Conservation (phyloP, 1,140 invertebrate species). For the Prorops nasuta region DNA sequence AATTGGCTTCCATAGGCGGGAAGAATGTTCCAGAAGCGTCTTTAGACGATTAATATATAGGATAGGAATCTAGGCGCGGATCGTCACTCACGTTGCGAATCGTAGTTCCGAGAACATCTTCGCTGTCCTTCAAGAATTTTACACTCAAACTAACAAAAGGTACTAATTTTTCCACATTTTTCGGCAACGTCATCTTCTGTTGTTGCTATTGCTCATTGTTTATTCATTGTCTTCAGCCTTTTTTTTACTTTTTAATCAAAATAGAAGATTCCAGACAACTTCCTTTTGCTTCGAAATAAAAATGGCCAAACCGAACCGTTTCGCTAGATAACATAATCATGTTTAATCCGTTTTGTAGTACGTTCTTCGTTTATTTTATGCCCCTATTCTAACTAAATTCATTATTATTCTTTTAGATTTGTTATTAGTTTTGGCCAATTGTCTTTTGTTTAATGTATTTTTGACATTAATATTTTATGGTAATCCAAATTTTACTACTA, state of each 20-base stretch:
- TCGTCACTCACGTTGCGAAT: constrained; percentile 55
- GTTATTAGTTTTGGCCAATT: too few relatives aligned
- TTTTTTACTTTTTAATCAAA: background rate
- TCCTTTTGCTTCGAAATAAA: constrained; percentile 16
- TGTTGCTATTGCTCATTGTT: too few relatives aligned
- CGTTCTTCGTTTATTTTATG: background rate
- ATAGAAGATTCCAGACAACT: background rate
- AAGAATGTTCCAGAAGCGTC: constrained; percentile 52
- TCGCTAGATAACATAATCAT: background rate
- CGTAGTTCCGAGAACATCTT: constrained; percentile 46
- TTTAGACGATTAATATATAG: constrained; percentile 36
- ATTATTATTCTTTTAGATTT: background rate
- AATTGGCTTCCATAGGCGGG: background rate
- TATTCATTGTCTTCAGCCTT: background rate
- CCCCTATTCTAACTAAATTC: background rate
- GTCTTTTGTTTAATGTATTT: too few relatives aligned
- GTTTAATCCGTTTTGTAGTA: background rate
- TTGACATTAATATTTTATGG: too few relatives aligned
- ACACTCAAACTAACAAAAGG: constrained; percentile 1
- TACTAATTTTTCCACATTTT: background rate
- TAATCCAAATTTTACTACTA: too few relatives aligned
- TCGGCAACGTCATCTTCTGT: background rate
- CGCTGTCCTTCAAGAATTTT: constrained; percentile 23
- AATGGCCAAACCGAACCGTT: constrained; percentile 4
- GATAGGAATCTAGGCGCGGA: background rate